Evolutionary conservation across 2,888 invertebrate species (phyloP).

Genomic region (Agrypnus murinus): DNA sequence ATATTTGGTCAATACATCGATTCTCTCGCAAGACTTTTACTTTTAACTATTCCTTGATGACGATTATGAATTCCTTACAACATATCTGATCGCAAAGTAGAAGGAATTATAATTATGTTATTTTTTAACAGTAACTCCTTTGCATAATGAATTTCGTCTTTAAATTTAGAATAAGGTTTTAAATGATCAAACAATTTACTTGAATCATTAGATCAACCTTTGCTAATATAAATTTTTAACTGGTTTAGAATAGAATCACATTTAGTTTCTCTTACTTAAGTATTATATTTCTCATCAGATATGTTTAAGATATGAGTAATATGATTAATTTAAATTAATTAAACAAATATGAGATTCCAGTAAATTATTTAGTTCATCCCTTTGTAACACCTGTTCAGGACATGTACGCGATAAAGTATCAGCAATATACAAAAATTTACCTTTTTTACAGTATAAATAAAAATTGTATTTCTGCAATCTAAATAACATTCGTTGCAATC

Average conservation of each 20-base stretch:
- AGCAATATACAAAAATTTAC: neutral
- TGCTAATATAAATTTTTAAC: neutral
- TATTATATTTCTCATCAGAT: neutral
- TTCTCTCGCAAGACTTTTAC: neutral
- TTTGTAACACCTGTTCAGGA: too few species aligned
- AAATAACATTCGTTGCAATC: constrained; percentile 49
- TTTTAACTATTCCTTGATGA: neutral
- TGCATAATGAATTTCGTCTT: neutral
- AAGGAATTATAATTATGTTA: neutral
- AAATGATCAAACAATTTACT: too few species aligned
- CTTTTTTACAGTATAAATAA: constrained; percentile 2
- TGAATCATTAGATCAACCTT: neutral
- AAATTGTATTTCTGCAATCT: constrained; percentile 9
- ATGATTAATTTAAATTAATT: neutral
- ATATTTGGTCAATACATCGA: neutral
- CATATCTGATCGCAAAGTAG: neutral
- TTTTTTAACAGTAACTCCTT: neutral
- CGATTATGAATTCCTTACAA: neutral
- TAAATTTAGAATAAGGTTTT: neutral
- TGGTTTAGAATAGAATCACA: too few species aligned
- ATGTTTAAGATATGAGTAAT: too few species aligned
- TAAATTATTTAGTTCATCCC: neutral
- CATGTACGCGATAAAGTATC: neutral
- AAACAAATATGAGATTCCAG: neutral
- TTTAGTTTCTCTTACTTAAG: neutral